Evolutionary conservation across 1,140 invertebrate species (phyloP).

Genomic region (Penaeus chinensis): DNA sequence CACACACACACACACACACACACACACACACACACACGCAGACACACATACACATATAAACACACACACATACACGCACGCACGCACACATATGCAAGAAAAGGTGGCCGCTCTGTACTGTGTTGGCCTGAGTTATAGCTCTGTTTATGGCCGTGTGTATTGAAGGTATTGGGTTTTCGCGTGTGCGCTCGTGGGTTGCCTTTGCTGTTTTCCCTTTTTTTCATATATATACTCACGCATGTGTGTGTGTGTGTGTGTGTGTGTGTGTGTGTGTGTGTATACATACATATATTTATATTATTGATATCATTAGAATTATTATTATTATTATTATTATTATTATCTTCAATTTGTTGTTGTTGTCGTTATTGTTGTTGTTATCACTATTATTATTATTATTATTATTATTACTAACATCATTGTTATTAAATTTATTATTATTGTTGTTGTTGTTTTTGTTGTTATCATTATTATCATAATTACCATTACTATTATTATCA

Average conservation of each 20-base stretch:
- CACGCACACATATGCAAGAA: neutral
- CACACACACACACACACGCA: neutral
- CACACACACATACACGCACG: neutral
- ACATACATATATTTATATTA: slow-evolving; percentile 31
- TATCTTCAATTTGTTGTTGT: slow-evolving; percentile 38
- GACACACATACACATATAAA: neutral
- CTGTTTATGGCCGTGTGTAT: too few species aligned
- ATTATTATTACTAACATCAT: slow-evolving; percentile 57
- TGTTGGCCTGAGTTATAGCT: too few species aligned
- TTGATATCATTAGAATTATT: slow-evolving; percentile 32
- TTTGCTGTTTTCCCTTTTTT: slow-evolving; percentile 20
- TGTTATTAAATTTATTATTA: slow-evolving; percentile 50
- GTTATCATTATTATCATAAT: slow-evolving; percentile 52
- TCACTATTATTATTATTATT: slow-evolving; percentile 36
- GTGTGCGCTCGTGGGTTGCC: too few species aligned
- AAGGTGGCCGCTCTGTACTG: too few species aligned
- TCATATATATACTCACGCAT: slow-evolving; percentile 25
- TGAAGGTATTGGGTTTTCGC: too few species aligned
- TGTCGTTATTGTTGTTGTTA: slow-evolving; percentile 5
- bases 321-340: slow-evolving; percentile 19
- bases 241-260: neutral
- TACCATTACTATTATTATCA: slow-evolving; percentile 28
- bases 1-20: too few species aligned
- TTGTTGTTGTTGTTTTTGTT: slow-evolving; percentile 58
- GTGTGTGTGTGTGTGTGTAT: slow-evolving; percentile 25